phyloP scores from a whole-genome alignment of 2,797 vertebrate species.

The Coregonus suidteri region DNA sequence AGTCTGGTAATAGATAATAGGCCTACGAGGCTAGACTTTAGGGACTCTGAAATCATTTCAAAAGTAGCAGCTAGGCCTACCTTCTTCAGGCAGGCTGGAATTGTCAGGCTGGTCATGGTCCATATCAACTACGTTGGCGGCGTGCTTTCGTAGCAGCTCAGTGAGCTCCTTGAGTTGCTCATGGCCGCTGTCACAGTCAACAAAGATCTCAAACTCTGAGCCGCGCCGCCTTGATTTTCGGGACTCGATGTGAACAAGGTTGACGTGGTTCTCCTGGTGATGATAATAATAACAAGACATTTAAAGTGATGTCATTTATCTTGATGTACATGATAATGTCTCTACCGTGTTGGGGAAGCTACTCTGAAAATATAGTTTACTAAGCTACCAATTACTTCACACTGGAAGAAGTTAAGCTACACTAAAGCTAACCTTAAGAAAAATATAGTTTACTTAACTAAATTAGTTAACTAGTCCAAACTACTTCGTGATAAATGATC shows the following conservation, averaged over 20 bases:
- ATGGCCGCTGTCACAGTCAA: conserved; percentile 94
- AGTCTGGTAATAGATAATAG: background rate
- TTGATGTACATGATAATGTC: background rate
- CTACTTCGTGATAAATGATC: too few relatives aligned
- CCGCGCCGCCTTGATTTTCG: conserved; percentile 91
- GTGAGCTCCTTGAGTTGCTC: conserved; percentile 94
- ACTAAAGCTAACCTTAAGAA: too few relatives aligned
- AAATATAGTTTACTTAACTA: too few relatives aligned
- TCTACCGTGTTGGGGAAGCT: too few relatives aligned
- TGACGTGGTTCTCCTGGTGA: conserved; percentile 92
- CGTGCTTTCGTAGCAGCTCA: conserved; percentile 87
- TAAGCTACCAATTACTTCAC: too few relatives aligned
- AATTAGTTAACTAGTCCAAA: too few relatives aligned
- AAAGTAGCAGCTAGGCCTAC: conserved; percentile 57
- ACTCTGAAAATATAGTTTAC: too few relatives aligned
- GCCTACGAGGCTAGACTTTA: too few relatives aligned
- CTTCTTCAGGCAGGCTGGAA: conserved; percentile 77
- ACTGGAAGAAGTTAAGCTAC: too few relatives aligned
- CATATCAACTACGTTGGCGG: conserved; percentile 84
- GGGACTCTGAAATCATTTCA: too few relatives aligned
- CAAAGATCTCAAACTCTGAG: conserved; percentile 96
- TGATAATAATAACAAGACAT: too few relatives aligned
- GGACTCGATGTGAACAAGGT: conserved; percentile 95
- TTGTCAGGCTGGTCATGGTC: conserved; percentile 76
- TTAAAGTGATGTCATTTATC: conserved; percentile 14